These are phyloP conservation scores for Lophotis ruficrista DNA, from an alignment of 2,113 vertebrate genomes.

Conservation along the genomic window DNA sequence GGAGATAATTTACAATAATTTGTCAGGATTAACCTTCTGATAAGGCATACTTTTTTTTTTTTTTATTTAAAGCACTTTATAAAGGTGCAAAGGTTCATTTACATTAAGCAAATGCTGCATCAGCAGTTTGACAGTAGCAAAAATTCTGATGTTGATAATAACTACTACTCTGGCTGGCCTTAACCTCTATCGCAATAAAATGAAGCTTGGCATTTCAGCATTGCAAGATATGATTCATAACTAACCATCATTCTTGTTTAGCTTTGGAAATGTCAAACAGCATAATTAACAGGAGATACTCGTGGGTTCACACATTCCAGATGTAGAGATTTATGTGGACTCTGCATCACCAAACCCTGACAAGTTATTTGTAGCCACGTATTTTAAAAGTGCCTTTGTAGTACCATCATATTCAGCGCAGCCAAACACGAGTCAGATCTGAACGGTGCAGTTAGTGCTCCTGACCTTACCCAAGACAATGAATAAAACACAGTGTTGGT, in stretches of 20 bases:
- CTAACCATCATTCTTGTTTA: slow-evolving; percentile 44
- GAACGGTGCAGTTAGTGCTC: background rate
- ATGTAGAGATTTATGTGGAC: slow-evolving; percentile 7
- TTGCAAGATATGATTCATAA: slow-evolving; percentile 43
- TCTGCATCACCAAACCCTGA: background rate
- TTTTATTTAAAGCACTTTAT: slow-evolving; percentile 63
- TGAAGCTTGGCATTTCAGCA: slow-evolving; percentile 24
- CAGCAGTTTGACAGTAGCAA: slow-evolving; percentile 56
- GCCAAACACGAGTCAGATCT: background rate
- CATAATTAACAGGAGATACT: slow-evolving; percentile 54
- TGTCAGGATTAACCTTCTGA: slow-evolving; percentile 73
- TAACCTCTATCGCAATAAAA: slow-evolving; percentile 45
- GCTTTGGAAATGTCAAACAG: slow-evolving; percentile 50
- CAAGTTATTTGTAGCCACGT: slow-evolving; percentile 31
- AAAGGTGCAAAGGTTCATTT: slow-evolving; percentile 62
- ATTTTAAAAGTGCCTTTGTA: slow-evolving; percentile 38
- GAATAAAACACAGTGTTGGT: background rate
- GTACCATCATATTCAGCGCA: background rate
- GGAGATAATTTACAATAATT: slow-evolving; percentile 63
- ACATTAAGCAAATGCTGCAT: slow-evolving; percentile 64
- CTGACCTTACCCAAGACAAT: background rate
- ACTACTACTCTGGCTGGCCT: background rate
- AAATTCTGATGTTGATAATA: slow-evolving; percentile 19
- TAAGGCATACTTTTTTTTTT: slow-evolving; percentile 65
- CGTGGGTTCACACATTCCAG: background rate